Base-by-base conservation (phyloP, 2,888 invertebrate species). In the Cephus runcator region DNA sequence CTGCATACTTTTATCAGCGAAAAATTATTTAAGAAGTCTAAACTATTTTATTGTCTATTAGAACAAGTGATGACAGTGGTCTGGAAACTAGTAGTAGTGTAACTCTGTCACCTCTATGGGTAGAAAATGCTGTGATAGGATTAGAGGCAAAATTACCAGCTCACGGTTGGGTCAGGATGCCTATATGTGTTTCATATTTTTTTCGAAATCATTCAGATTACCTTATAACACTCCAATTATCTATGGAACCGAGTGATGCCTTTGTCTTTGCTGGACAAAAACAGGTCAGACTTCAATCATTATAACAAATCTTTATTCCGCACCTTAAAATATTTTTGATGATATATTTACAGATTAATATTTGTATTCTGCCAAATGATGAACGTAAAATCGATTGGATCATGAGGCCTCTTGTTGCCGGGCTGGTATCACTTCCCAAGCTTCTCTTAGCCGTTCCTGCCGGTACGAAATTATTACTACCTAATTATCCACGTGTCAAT, bases 241-340 rank as follows among this genome's bases (percentile, higher is more conserved):
- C 93, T 76, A 95, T 97, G 92, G 97, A 97, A 85, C 95, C 96
- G 11, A 96, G 95, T 79, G 98, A 98, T 90, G 96, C 96, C 69
- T 98, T 98, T 90, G 98, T 98, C 96, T 98, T 97, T 92, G 95
- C 98, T 80, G 98, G 98, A 3, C 97, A 98, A 88, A 98, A 97
- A 92, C 97, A 98, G 93, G 96, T 96, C 88, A 79, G 80, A 75
- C 71, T 31, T 31, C 3, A 2, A 71, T 1, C 9, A 31, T 4
- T 36, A 34, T 30, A 75, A 74, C 34, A 71, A 69, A 33, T 77
- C 36, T 68, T 79, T n/a, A 69, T 34, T 75, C 12, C 76, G 11
- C 30, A 77, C 3, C 23, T 71, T 30, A 9, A 40, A 40, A 56
- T 23, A 56, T 56, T 23, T 56, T 9, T 9, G 2, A 23, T 56